Conservation (phyloP, 2,113 vertebrate species). For the Solenodon paradoxus region DNA sequence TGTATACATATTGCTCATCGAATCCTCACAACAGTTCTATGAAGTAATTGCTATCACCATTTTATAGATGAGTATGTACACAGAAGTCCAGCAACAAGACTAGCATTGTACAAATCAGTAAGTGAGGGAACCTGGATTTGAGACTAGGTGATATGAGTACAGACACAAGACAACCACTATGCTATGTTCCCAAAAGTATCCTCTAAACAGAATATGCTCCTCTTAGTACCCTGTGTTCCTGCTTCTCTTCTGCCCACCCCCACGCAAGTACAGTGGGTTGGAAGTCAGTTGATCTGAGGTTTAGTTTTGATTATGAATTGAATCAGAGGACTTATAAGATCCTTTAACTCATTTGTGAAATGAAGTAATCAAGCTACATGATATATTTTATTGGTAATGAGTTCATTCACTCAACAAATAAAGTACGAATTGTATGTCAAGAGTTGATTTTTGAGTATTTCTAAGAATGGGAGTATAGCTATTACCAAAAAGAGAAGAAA, state of each 20-base stretch:
- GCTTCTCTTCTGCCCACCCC: not conserved
- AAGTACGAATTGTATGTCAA: not conserved
- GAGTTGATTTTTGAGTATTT: not conserved
- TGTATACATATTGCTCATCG: not conserved
- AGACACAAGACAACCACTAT: not conserved
- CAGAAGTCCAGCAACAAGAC: not conserved
- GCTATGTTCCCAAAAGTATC: not conserved
- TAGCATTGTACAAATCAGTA: not conserved
- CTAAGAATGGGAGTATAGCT: not conserved
- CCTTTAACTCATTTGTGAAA: not conserved
- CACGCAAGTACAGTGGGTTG: not conserved
- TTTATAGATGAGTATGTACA: not conserved
- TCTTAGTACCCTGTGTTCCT: not conserved
- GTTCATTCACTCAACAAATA: not conserved
- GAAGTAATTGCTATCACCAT: not conserved
- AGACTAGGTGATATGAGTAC: not conserved
- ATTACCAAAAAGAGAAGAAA: not conserved
- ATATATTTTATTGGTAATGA: not conserved
- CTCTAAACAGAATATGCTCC: not conserved
- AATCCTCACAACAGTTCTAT: not conserved
- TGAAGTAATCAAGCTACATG: not conserved
- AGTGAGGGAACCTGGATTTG: not conserved
- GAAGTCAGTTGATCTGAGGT: not conserved
- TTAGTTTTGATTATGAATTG: not conserved
- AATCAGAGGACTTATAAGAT: not conserved